Evolutionary conservation across 2,113 vertebrate genomes (phyloP).

Genomic region (Dromaius novaehollandiae): DNA sequence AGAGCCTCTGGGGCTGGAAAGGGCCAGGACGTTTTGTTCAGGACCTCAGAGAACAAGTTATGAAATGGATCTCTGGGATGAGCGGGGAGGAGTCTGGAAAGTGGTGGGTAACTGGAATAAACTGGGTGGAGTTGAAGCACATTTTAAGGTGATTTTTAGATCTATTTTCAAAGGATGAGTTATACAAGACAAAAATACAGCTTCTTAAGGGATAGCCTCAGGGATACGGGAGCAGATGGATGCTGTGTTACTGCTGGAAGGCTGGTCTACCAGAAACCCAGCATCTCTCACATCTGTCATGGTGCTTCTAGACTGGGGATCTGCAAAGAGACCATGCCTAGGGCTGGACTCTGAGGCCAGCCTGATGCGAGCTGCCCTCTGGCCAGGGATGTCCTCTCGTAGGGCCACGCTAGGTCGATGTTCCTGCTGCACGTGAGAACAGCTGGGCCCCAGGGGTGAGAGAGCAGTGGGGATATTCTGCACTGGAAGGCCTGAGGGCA

Average conservation of each 20-base stretch:
- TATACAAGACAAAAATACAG: too few relatives aligned
- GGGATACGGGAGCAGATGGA: too few relatives aligned
- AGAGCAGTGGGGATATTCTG: too few relatives aligned
- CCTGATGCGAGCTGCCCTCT: background rate
- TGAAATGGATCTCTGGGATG: background rate
- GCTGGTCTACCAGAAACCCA: background rate
- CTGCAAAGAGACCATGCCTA: background rate
- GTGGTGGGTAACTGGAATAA: background rate
- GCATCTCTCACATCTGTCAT: background rate
- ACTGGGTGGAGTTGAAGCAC: too few relatives aligned
- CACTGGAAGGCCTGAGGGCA: background rate
- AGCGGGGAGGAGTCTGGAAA: background rate
- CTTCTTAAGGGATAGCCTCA: too few relatives aligned
- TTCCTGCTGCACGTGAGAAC: too few relatives aligned
- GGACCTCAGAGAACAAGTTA: background rate
- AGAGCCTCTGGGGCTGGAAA: background rate
- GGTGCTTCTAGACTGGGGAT: background rate
- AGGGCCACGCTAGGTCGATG: background rate
- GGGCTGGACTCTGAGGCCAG: background rate
- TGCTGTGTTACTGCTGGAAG: too few relatives aligned
- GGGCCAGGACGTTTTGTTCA: rapidly evolving
- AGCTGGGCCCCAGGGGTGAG: background rate
- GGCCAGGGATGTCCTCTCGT: background rate
- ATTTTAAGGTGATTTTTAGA: too few relatives aligned
- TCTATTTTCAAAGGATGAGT: too few relatives aligned